Conservation (phyloP, 2,797 vertebrate genomes). For the Telmatherina bonti region DNA sequence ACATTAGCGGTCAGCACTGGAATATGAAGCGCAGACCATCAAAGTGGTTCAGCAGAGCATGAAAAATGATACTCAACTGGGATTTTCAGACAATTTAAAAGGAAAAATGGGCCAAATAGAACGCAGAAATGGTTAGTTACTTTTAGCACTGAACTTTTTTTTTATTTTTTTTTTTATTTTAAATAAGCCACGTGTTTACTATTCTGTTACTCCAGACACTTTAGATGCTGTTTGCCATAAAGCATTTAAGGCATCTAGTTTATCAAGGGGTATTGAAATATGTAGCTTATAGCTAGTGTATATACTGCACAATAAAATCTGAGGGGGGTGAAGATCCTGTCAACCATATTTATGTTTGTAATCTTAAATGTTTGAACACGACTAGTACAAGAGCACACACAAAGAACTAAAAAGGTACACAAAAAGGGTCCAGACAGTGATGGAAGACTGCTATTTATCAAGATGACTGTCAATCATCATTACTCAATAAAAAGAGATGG, state of each 20-base stretch:
- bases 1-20: not conserved
- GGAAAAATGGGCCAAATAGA: not conserved
- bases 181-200: too few relatives aligned
- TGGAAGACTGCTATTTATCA: conserved; percentile 1
- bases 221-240: not conserved
- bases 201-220: too few relatives aligned
- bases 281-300: too few relatives aligned
- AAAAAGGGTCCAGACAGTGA: not conserved
- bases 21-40: not conserved
- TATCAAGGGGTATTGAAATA: not conserved
- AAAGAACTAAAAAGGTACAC: not conserved
- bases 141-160: too few relatives aligned
- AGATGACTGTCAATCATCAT: not conserved
- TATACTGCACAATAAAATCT: not conserved
- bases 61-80: not conserved
- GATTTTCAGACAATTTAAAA: not conserved
- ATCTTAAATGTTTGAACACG: not conserved
- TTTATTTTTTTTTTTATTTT: too few relatives aligned
- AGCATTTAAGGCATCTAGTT: not conserved
- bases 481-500: too few relatives aligned
- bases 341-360: not conserved
- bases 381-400: not conserved
- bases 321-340: not conserved
- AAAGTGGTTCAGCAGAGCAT: not conserved
- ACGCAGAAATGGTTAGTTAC: too few relatives aligned